Base-by-base conservation (phyloP, 2,797 vertebrate species). In the Amphiprion clarkii region DNA sequence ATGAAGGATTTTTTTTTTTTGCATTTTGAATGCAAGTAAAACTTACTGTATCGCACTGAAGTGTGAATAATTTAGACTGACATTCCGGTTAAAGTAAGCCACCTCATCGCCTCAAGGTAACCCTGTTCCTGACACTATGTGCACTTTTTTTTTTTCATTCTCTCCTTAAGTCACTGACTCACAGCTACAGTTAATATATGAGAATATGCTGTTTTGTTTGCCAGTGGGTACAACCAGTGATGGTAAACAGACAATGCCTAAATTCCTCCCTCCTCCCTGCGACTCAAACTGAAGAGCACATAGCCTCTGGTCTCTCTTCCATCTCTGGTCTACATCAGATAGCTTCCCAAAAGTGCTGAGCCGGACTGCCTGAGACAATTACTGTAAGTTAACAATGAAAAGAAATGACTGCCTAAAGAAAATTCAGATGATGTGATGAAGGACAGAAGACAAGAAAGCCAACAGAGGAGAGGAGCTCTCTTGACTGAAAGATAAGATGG, bases 291-390 rank as follows among this genome's bases (percentile, higher is more conserved):
- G 46, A 74, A 84, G 70, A 46, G 65, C 57, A 82, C 64, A 86
- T 63, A 81, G 85, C 87, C 84, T 66, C 82, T 49, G 46, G 81
- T 81, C 71, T 44, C 39, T 63, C 53, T 70, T 59, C 36, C 49
- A 76, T 84, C 76, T 84, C 53, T 19, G 56, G 63, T 83, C 78
- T 76, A 75, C 21, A 73, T 83, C 81, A 79, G 71, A 79, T 71
- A 59, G 72, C 67, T 67, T 75, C 68, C 49, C 42, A 72, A 85
- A 89, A 89, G 60, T 92, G 86, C 91, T 89, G 86, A 91, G 82
- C 70, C 29, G 44, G 58, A 56, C 82, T 85, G 81, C 76, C 81
- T 39, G 40, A 81, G 72, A 79, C 79, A 79, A 84, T 84, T 83
- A 87, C 78, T 59, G 36, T 23, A 70, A 66, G 67, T 76, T 82